These are phyloP conservation scores for Desoria tigrina DNA, from an alignment of 2,888 invertebrate genomes.

Conservation along the genomic window DNA sequence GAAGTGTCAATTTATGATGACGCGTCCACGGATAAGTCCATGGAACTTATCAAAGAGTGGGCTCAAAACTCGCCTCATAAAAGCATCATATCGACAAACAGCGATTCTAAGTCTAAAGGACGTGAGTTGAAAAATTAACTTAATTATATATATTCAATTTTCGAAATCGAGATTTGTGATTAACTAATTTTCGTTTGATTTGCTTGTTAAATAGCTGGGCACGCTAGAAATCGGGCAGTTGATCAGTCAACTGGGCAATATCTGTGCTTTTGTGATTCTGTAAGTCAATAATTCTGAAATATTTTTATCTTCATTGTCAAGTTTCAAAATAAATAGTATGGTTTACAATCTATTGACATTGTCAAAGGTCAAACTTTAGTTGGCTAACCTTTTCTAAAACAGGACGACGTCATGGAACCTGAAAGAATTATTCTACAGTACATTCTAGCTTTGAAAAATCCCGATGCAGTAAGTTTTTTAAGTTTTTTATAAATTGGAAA, in stretches of 20 bases:
- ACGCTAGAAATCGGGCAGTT: constrained; percentile 72
- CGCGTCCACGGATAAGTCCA: constrained; percentile 66
- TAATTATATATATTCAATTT: not conserved
- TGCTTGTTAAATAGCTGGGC: constrained; percentile 65
- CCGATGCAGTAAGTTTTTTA: constrained; percentile 62
- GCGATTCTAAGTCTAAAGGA: not conserved
- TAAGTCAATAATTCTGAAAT: no score
- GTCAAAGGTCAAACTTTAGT: no score
- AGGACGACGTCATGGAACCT: constrained; percentile 74
- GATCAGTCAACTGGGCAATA: constrained; percentile 65
- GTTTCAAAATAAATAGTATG: no score
- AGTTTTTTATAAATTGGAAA: no score
- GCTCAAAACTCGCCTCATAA: constrained; percentile 57
- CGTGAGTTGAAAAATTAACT: no score
- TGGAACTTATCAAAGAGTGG: constrained; percentile 63
- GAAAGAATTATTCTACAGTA: constrained; percentile 66
- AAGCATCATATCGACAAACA: constrained; percentile 42
- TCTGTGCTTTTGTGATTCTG: constrained; percentile 78
- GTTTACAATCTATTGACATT: no score
- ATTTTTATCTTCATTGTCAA: no score
- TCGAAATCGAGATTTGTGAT: no score
- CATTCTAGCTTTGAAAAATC: constrained; percentile 60
- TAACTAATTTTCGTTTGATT: no score
- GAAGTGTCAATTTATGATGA: constrained; percentile 73
- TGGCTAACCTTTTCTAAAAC: constrained; percentile 45